Conservation (phyloP, 2,113 vertebrate species). For the Brachirus orientalis region DNA sequence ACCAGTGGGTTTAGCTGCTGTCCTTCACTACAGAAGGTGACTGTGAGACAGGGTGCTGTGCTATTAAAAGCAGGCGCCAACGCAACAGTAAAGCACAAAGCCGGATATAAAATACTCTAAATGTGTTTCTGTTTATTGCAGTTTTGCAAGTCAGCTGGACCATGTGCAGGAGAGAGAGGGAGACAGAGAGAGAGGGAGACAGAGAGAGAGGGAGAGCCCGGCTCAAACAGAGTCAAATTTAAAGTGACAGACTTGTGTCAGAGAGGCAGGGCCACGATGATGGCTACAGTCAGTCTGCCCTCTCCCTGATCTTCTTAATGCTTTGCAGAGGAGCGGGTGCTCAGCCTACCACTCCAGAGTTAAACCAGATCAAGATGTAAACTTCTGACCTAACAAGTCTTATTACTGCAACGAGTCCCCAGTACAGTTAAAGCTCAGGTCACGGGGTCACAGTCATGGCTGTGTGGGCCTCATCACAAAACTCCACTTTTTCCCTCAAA, state of each 20-base stretch:
- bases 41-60: slow-evolving; percentile 50
- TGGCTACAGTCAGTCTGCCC: slow-evolving; percentile 54
- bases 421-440: slow-evolving; percentile 48
- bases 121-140: slow-evolving; percentile 74
- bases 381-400: slow-evolving; percentile 67
- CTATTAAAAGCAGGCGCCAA: slow-evolving; percentile 59
- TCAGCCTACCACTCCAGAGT: slow-evolving; percentile 34
- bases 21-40: slow-evolving; percentile 56
- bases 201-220: slow-evolving; percentile 12
- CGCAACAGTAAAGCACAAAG: slow-evolving; percentile 57
- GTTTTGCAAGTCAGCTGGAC: slow-evolving; percentile 70
- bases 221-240: slow-evolving; percentile 61
- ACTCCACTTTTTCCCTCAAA: not conserved
- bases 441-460: slow-evolving; percentile 36
- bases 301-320: slow-evolving; percentile 53
- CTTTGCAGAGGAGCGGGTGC: slow-evolving; percentile 34
- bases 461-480: slow-evolving; percentile 18
- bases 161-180: slow-evolving; percentile 40
- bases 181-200: slow-evolving; percentile 29
- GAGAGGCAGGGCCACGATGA: slow-evolving; percentile 63
- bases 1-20: slow-evolving; percentile 3
- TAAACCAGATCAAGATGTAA: slow-evolving; percentile 73
- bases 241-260: slow-evolving; percentile 79
- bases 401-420: slow-evolving; percentile 48
- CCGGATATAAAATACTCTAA: slow-evolving; percentile 45